Percentiles rank a stretch among this genome's conserved stretches.
Conservation (phyloP, 1,140 invertebrate genomes). For the Cydia pomonella region DNA sequence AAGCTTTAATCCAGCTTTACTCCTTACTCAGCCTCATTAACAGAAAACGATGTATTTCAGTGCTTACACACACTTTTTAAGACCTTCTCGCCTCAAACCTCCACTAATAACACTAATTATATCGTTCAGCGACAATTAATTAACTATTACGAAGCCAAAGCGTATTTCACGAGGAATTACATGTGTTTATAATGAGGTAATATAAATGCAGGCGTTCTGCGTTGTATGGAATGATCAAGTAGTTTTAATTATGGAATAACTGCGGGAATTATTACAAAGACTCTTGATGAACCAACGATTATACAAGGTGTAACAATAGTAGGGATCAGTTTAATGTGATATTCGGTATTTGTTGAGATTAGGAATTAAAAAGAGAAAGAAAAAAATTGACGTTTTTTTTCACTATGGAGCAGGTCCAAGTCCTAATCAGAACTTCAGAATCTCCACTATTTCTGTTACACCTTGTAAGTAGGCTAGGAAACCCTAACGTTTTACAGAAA, state of each 20-base stretch:
- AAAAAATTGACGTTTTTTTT: too few relatives aligned
- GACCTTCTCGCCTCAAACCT: background rate
- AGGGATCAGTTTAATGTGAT: too few relatives aligned
- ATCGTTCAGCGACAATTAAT: slow-evolving; percentile 17
- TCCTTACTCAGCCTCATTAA: background rate
- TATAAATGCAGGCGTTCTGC: slow-evolving; percentile 1
- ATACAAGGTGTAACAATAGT: too few relatives aligned
- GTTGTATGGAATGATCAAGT: background rate
- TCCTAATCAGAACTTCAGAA: too few relatives aligned
- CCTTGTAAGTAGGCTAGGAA: too few relatives aligned
- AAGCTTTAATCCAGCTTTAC: background rate
- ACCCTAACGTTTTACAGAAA: too few relatives aligned
- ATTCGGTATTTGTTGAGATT: too few relatives aligned
- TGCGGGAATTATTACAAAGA: background rate
- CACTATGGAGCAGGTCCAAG: too few relatives aligned
- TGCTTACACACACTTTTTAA: background rate
- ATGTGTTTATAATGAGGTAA: slow-evolving; percentile 21
- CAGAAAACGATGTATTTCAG: background rate
- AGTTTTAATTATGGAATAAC: background rate
- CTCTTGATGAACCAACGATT: background rate
- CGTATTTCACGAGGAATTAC: slow-evolving; percentile 11
- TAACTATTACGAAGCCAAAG: background rate
- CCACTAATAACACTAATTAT: slow-evolving; percentile 11
- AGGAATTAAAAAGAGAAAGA: too few relatives aligned
- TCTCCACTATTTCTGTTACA: too few relatives aligned